phyloP scores from a whole-genome alignment of 2,797 vertebrate species.

The Pseudocheirus occidentalis region DNA sequence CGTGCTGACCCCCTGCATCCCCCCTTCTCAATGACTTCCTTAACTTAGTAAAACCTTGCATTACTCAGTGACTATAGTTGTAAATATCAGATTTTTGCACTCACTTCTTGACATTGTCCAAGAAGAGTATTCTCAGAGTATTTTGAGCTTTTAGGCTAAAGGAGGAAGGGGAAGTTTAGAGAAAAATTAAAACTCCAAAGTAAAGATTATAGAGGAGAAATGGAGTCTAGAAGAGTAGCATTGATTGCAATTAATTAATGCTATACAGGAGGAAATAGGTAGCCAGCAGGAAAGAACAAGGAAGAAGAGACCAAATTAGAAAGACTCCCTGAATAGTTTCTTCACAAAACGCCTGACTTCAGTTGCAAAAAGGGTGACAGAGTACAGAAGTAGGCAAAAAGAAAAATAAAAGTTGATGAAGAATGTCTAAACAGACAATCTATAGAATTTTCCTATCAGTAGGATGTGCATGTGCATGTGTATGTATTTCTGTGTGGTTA shows the following conservation, averaged over 20 bases:
- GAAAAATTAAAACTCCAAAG: not conserved
- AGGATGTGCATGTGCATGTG: too few species aligned
- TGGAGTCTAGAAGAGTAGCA: not conserved
- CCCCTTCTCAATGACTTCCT: not conserved
- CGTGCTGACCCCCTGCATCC: too few species aligned
- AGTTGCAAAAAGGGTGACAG: not conserved
- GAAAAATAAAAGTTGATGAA: too few species aligned
- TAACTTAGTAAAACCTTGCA: not conserved
- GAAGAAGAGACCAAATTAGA: not conserved
- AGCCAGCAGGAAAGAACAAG: not conserved
- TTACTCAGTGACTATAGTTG: not conserved
- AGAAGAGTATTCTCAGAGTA: not conserved
- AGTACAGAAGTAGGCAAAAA: not conserved
- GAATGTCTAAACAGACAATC: too few species aligned
- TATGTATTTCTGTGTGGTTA: not conserved
- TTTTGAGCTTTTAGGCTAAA: not conserved
- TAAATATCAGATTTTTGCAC: not conserved
- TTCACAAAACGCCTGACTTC: not conserved
- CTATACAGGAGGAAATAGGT: not conserved
- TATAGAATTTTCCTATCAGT: too few species aligned
- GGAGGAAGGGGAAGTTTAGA: not conserved
- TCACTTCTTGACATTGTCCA: not conserved
- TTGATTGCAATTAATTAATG: not conserved
- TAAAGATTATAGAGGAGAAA: not conserved
- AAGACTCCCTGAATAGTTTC: not conserved